These are phyloP conservation scores for Gastracanthus pulcherrimus DNA, from an alignment of 2,888 invertebrate species.

Conservation along the genomic window DNA sequence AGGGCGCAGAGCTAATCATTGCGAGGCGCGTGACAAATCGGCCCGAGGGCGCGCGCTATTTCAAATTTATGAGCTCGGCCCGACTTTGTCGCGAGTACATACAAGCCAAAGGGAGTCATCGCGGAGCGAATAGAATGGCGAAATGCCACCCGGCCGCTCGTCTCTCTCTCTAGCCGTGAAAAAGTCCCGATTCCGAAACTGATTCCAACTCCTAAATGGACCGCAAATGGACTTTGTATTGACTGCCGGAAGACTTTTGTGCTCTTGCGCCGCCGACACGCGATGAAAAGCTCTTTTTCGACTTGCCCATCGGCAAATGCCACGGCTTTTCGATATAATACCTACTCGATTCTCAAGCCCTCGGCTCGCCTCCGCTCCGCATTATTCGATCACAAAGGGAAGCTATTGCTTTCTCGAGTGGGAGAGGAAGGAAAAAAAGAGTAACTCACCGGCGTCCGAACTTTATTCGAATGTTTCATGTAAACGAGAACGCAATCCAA, in stretches of 20 bases:
- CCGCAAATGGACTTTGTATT: conserved; percentile 71
- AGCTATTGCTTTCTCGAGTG: background rate
- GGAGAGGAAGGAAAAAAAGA: background rate
- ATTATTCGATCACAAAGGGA: background rate
- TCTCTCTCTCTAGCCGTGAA: background rate
- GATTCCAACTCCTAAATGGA: conserved; percentile 66
- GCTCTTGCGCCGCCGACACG: conserved; percentile 58
- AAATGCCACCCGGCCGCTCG: background rate
- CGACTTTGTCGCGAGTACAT: conserved; percentile 51
- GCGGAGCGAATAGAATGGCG: background rate
- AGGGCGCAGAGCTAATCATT: conserved; percentile 48
- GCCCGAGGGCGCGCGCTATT: conserved; percentile 58
- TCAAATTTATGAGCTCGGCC: conserved; percentile 52
- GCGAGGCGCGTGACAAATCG: conserved; percentile 64
- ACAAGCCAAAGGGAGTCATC: conserved; percentile 6
- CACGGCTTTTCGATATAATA: no score
- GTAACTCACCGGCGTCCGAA: background rate
- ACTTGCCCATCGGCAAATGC: no score
- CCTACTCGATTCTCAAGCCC: background rate
- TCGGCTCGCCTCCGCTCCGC: background rate
- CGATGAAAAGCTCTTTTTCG: background rate
- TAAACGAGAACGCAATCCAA: background rate
- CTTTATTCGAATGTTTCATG: no score
- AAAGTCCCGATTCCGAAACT: background rate
- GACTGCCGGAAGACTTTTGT: conserved; percentile 60